Evolutionary conservation across 2,113 vertebrate genomes (phyloP).

Genomic region (Chaetorhynchus papuensis): DNA sequence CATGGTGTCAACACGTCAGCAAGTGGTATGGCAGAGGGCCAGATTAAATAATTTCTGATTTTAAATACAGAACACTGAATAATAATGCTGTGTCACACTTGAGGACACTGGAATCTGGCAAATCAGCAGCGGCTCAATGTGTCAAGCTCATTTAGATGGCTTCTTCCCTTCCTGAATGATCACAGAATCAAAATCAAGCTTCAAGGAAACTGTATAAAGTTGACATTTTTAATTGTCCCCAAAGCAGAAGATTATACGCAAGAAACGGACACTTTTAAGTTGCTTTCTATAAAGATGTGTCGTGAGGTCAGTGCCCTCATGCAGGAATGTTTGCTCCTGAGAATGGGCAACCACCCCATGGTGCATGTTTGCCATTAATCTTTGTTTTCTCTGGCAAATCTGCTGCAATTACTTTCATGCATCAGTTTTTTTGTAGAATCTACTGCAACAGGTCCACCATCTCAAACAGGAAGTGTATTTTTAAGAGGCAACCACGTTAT

Average conservation of each 20-base stretch:
- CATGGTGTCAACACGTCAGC: slow-evolving; percentile 16
- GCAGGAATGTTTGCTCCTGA: not conserved
- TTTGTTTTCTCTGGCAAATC: not conserved
- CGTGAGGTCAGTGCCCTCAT: not conserved
- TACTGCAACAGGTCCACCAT: not conserved
- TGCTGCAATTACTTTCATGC: not conserved
- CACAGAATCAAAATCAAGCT: not conserved
- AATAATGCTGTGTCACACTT: not conserved
- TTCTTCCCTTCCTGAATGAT: not conserved
- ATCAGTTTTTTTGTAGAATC: not conserved
- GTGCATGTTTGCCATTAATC: not conserved
- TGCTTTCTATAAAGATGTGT: not conserved
- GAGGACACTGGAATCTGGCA: slow-evolving; percentile 20
- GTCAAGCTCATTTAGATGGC: not conserved
- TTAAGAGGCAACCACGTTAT: not conserved
- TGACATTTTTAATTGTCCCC: not conserved
- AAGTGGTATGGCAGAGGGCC: slow-evolving; percentile 11
- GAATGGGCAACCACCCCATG: not conserved
- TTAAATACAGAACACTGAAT: slow-evolving; percentile 17
- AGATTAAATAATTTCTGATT: slow-evolving; percentile 19
- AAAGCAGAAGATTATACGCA: not conserved
- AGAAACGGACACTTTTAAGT: not conserved
- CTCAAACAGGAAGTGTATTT: not conserved
- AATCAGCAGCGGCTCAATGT: not conserved
- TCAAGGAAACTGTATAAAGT: not conserved